Base-by-base conservation (phyloP, 2,888 invertebrate species). In the Kuschelorhynchus macadamiae region DNA sequence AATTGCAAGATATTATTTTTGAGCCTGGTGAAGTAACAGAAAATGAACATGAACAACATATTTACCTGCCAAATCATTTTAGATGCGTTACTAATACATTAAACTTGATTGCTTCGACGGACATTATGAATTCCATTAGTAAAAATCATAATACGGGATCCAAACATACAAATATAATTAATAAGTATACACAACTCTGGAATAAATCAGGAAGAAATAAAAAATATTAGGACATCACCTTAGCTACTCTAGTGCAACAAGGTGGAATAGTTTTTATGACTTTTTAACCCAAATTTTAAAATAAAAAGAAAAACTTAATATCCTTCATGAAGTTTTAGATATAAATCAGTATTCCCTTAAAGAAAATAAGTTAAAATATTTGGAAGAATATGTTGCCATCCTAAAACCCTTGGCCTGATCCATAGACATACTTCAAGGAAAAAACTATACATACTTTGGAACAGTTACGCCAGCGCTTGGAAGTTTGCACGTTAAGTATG, bases 251-350 rank as follows among this genome's bases (percentile, higher is more conserved):
- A 68, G 65, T 9, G 52, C 25, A 49, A 73, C 71, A 30, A 33
- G 70, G 5, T 68, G 70, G 71, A 70, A 73, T 59, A 71, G 70
- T 7, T 36, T 49, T 17, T 70, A 52, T 53, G 68, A 72, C 56
- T 20, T 65, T 9, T 21, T 71, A 25, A 49, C 65, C 4, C 68
- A 71, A 49, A 71, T 68, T 62, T 46, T 71, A 41, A 33, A 30
- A 42, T 52, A 44, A 25, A 71, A n/a, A 66, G 52, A 62, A 41
- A 57, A 67, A 39, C 39, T 61, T 20, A 11, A 25, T 33, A 9
- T 20, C 30, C 41, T 53, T 33, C 53, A 60, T 46, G 25, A 53
- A 53, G 49, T 41, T 11, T 44, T 60, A 14, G 33, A 52, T 11
- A 50, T 69, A 12, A 65, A 32, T 50, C 18, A 47, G 32, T 39